These are phyloP conservation scores for Agapostemon virescens DNA, from an alignment of 2,888 invertebrate species.

Conservation along the genomic window DNA sequence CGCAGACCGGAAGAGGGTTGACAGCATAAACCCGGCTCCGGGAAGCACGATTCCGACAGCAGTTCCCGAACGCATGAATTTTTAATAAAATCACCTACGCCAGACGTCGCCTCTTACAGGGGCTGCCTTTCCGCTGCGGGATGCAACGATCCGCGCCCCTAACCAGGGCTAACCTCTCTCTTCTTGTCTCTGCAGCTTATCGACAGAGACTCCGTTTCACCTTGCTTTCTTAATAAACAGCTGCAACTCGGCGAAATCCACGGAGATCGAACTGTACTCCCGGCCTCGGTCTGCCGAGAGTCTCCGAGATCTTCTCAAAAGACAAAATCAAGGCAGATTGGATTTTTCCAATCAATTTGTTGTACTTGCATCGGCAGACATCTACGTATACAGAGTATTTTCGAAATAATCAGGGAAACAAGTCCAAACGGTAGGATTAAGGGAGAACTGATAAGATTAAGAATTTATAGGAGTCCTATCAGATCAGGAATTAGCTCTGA, in stretches of 20 bases:
- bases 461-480: too few relatives aligned
- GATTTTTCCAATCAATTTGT: not conserved
- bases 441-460: too few relatives aligned
- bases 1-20: constrained; percentile 68
- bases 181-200: not conserved
- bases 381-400: not conserved
- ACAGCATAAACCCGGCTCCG: constrained; percentile 66
- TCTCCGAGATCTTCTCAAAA: not conserved
- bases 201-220: not conserved
- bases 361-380: not conserved
- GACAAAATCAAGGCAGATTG: not conserved
- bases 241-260: constrained; percentile 19
- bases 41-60: constrained; percentile 62
- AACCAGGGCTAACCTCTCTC: constrained; percentile 13
- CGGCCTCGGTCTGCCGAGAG: not conserved
- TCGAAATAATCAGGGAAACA: too few relatives aligned
- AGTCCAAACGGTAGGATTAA: too few relatives aligned
- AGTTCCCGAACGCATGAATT: constrained; percentile 69
- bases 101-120: constrained; percentile 51
- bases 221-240: constrained; percentile 28
- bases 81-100: constrained; percentile 70
- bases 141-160: constrained; percentile 3
- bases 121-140: constrained; percentile 12
- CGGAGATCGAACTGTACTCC: constrained; percentile 16
- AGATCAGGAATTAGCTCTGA: too few relatives aligned